A percentile compares a stretch with the other conserved stretches of the same genome.
These are phyloP conservation scores for Diarsia rubi DNA, from an alignment of 2,888 invertebrate genomes.

Conservation along the genomic window DNA sequence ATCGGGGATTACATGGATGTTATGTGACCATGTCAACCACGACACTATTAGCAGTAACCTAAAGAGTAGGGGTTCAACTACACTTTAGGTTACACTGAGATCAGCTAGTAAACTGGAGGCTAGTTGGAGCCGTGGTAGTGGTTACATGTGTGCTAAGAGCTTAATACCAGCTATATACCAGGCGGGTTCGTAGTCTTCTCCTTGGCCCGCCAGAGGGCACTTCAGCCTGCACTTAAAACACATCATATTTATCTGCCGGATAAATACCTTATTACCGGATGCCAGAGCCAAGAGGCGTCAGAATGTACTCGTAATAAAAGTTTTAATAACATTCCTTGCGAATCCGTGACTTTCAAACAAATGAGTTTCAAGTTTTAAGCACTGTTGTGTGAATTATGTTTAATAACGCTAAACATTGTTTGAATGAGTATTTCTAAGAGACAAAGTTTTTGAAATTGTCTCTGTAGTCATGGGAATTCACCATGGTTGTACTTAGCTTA, in stretches of 20 bases:
- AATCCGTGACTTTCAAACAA: conserved; percentile 54
- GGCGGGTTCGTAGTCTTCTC: conserved; percentile 55
- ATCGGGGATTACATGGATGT: too few species aligned
- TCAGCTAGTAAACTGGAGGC: background rate
- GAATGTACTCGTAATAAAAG: conserved; percentile 60
- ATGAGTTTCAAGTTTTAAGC: conserved; percentile 54
- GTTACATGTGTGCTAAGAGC: background rate
- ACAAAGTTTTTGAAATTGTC: conserved; percentile 35
- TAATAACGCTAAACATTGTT: conserved; percentile 41
- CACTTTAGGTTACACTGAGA: background rate
- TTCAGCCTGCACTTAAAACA: conserved; percentile 64
- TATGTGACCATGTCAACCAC: too few species aligned
- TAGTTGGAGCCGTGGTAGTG: too few species aligned
- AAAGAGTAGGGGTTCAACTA: background rate
- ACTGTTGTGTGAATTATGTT: conserved; percentile 53
- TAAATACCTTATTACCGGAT: conserved; percentile 51
- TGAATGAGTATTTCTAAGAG: conserved; percentile 28
- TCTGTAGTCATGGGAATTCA: conserved; percentile 15
- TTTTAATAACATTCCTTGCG: conserved; percentile 62
- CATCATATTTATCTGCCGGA: conserved; percentile 65
- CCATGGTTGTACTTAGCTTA: background rate
- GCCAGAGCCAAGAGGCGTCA: conserved; percentile 50
- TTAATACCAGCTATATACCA: conserved; percentile 13
- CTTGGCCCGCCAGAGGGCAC: conserved; percentile 66
- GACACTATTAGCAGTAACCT: background rate